Conservation (phyloP, 2,888 invertebrate genomes). For the Scrobipalpa atriplicella region DNA sequence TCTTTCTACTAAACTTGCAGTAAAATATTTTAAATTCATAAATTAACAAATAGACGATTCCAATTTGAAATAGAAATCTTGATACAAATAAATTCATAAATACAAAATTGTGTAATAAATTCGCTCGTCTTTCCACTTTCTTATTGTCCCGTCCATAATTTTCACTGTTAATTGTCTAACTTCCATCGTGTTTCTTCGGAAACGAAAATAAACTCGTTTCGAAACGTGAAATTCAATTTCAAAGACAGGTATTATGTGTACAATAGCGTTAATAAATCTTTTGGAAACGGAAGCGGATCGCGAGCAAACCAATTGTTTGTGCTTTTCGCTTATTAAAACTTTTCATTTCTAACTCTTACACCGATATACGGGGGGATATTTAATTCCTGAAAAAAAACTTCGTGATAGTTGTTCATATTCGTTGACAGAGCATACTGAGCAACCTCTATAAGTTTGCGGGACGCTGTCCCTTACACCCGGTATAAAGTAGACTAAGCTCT, state of each 20-base stretch:
- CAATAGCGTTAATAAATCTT: conserved; percentile 18
- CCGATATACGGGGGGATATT: too few species aligned
- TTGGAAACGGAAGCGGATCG: background rate
- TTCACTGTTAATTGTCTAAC: conserved; percentile 18
- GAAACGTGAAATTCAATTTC: conserved; percentile 27
- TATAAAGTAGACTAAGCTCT: background rate
- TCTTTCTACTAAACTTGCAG: too few species aligned
- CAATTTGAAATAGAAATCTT: background rate
- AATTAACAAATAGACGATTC: too few species aligned
- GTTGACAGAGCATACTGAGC: too few species aligned
- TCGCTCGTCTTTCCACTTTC: background rate
- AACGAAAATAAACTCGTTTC: conserved; percentile 28
- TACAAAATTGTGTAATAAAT: background rate
- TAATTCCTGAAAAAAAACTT: too few species aligned
- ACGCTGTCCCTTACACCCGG: too few species aligned
- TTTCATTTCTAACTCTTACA: conserved; percentile 14
- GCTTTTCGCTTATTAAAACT: background rate
- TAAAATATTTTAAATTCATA: too few species aligned
- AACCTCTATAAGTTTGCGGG: too few species aligned
- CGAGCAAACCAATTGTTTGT: conserved; percentile 12
- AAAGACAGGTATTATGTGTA: conserved; percentile 23
- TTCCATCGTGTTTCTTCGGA: conserved; percentile 30
- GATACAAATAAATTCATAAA: background rate
- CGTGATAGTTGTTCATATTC: too few species aligned
- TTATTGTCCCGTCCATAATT: background rate